Evolutionary conservation across 37 sponge, comb jelly and placozoan species (phyloP).

Genomic region (Diacarnus erythraeanus): DNA sequence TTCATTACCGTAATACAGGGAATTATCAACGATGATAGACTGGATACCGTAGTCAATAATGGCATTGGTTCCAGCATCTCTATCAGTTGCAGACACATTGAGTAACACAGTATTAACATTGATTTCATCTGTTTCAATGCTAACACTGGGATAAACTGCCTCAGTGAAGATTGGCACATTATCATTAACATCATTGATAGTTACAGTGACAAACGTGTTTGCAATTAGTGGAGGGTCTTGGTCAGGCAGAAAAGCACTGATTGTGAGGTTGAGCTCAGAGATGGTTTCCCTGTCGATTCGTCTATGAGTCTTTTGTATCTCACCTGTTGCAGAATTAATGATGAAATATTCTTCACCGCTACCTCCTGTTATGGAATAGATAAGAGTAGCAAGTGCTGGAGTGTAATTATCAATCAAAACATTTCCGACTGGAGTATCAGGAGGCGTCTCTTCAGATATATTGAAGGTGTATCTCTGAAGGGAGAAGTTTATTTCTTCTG

Average conservation of each 20-base stretch:
- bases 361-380: constrained; percentile 12
- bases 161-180: constrained; percentile 24
- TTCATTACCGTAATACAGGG: too few species aligned
- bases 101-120: neutral
- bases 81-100: constrained; percentile 13
- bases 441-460: constrained; percentile 10
- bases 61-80: constrained; percentile 16
- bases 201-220: constrained; percentile 1
- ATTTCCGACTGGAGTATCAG: constrained; percentile 14
- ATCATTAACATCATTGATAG: constrained; percentile 29
- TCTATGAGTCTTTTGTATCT: neutral
- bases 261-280: neutral
- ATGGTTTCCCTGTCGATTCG: constrained; percentile 14
- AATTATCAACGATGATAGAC: too few species aligned
- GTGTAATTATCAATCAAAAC: constrained; percentile 19
- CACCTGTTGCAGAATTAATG: constrained; percentile 7
- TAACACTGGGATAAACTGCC: neutral
- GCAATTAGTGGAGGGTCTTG: neutral
- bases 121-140: neutral
- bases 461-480: neutral
- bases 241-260: constrained; percentile 1
- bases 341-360: neutral
- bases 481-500: constrained; percentile 28
- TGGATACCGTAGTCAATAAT: neutral
- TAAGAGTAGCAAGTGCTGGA: constrained; percentile 21